Percentiles rank a stretch among this genome's conserved stretches.
These are phyloP conservation scores for Pheucticus melanocephalus DNA, from an alignment of 2,113 vertebrate genomes.

Conservation along the genomic window DNA sequence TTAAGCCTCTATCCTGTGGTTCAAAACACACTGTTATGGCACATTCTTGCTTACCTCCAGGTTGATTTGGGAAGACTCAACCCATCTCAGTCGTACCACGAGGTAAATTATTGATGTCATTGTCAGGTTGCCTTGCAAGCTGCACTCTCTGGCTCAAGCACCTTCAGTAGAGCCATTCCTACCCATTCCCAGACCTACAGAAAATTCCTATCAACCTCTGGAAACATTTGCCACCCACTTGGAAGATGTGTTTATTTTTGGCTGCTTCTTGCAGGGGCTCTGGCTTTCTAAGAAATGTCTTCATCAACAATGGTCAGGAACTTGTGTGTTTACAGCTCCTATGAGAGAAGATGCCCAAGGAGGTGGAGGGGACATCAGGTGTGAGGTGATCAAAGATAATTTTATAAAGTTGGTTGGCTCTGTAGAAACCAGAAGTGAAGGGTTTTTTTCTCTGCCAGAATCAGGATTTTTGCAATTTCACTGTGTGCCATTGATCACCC, in stretches of 20 bases:
- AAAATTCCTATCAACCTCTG: not conserved
- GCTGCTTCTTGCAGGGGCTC: not conserved
- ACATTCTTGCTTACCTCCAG: slow-evolving; percentile 58
- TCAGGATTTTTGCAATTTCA: slow-evolving; percentile 17
- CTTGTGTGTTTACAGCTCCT: not conserved
- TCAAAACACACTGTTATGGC: slow-evolving; percentile 51
- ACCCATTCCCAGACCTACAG: not conserved
- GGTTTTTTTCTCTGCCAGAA: not conserved
- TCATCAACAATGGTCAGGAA: not conserved
- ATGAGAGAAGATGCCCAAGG: not conserved
- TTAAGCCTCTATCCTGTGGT: slow-evolving; percentile 68
- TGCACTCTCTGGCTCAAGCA: not conserved
- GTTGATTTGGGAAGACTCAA: slow-evolving; percentile 48
- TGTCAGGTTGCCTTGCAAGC: not conserved
- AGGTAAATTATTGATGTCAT: slow-evolving; percentile 7
- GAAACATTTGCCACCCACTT: not conserved
- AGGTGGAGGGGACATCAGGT: not conserved
- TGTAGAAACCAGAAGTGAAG: not conserved
- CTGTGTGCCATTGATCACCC: not conserved
- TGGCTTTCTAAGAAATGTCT: not conserved
- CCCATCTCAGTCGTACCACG: not conserved
- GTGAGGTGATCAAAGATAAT: not conserved
- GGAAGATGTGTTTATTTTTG: not conserved
- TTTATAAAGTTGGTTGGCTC: not conserved
- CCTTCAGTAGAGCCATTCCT: not conserved